Conservation (phyloP, 2,797 vertebrate genomes). For the Myripristis jacobus region DNA sequence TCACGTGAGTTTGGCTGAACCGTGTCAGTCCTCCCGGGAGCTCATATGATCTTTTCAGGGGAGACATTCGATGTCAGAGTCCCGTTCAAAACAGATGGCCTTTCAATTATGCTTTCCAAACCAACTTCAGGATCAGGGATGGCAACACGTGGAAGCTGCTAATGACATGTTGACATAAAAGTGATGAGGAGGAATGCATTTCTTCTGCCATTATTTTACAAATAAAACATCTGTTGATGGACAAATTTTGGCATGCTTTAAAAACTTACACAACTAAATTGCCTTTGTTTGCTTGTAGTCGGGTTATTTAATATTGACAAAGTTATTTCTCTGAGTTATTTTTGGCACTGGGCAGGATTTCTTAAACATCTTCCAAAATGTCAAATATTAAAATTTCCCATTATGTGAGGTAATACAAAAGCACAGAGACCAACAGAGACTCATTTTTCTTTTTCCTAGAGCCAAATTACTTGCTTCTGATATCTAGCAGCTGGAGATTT, state of each 20-base stretch:
- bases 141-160: constrained; percentile 55
- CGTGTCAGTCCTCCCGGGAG: constrained; percentile 51
- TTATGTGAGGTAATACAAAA: not conserved
- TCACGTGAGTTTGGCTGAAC: constrained; percentile 55
- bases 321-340: too few relatives aligned
- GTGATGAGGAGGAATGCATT: constrained; percentile 54
- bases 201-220: constrained; percentile 45
- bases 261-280: constrained; percentile 13
- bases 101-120: constrained; percentile 54
- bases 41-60: constrained; percentile 54
- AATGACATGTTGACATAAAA: constrained; percentile 67
- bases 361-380: not conserved
- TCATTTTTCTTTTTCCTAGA: constrained; percentile 13
- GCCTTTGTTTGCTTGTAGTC: not conserved
- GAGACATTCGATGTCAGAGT: constrained; percentile 62
- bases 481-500: constrained; percentile 7
- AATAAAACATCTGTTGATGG: constrained; percentile 64
- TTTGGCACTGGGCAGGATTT: not conserved
- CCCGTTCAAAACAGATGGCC: constrained; percentile 69
- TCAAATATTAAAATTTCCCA: not conserved
- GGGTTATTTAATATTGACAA: too few relatives aligned
- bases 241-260: constrained; percentile 29
- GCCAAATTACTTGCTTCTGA: not conserved
- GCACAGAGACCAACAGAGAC: not conserved
- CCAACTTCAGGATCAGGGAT: constrained; percentile 55